Evolutionary conservation across 1,140 invertebrate genomes (phyloP), one percentile per base, ranked within the genome.

Genomic region (Whitmania pigra): DNA sequence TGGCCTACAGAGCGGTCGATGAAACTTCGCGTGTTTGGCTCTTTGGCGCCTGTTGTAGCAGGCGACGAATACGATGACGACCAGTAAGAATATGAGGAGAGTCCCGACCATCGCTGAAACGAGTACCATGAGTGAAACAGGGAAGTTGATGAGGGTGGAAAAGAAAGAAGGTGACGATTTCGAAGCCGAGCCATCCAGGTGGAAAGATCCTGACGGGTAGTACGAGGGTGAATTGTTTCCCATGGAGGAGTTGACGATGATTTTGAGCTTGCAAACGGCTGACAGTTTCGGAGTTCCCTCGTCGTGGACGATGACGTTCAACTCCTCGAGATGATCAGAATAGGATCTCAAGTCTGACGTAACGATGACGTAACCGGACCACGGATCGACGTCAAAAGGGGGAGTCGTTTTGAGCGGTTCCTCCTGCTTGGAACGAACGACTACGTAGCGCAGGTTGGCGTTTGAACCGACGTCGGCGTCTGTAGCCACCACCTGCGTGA

Each of bases 381-480:
- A 20, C 0, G 49, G 53, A 53, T 70, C 49, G 69, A 70, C 53
- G 20, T 53, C 69, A n/a, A 70, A 70, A 18, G 18, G 67, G 6
- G 22, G 22, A 6, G 67, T n/a, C 5, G 67, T 7, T 13, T 49
- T 49, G 43, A 49, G 43, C 43, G 43, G 43, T 11, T 49, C 67
- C 9, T 27, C 67, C 11, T 36, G 29, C n/a, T 40, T 36, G 29
- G 31, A 36, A 40, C 69, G 31, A 31, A 49, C 49, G 69, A 70
- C 27, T 13, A 70, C 53, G 22, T 53, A 53, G 18, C 69, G 69
- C 18, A 70, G 69, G 22, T 36, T 25, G n/a, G 69, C 69, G 69
- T 70, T 70, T 49, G 69, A 22, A 20, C 69, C 69, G 5, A 70
- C 69, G 53, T 70, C 69, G 20, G 17, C 36, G 29, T 70, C 69